Evolutionary conservation across 53 echinoderm and acorn worm genomes (phyloP).

Genomic region (Holothuria scabra): DNA sequence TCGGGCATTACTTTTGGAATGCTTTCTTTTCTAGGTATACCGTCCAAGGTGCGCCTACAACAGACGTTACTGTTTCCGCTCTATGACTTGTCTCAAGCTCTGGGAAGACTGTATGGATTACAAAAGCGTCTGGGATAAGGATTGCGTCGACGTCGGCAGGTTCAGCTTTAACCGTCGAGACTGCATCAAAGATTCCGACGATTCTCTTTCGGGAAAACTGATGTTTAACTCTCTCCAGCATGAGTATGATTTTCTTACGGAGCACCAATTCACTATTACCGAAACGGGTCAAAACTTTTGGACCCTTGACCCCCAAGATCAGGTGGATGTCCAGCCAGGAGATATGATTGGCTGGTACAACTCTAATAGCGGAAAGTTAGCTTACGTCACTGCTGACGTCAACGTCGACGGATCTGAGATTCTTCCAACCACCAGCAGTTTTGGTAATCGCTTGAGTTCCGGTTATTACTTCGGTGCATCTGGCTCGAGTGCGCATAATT

Average conservation of each 20-base stretch:
- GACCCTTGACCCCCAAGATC: conserved; percentile 53
- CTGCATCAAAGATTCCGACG: conserved; percentile 70
- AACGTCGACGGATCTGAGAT: conserved; percentile 72
- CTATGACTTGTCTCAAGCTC: conserved; percentile 67
- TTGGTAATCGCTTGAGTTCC: conserved; percentile 59
- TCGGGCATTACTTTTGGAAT: too few species aligned
- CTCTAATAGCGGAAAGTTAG: conserved; percentile 77
- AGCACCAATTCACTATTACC: conserved; percentile 60
- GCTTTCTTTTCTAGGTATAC: conserved; percentile 69
- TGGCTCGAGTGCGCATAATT: conserved; percentile 63
- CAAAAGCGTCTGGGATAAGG: conserved; percentile 69
- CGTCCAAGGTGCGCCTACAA: conserved; percentile 66
- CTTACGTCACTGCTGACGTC: conserved; percentile 64
- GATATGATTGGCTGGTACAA: conserved; percentile 93
- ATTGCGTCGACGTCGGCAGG: conserved; percentile 63
- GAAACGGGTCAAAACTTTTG: conserved; percentile 72
- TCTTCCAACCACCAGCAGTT: conserved; percentile 61
- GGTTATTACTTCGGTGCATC: conserved; percentile 70
- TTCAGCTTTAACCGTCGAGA: conserved; percentile 77
- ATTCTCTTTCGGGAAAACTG: conserved; percentile 53
- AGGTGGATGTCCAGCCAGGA: conserved; percentile 70
- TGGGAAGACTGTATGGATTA: conserved; percentile 69
- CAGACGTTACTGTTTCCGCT: conserved; percentile 68
- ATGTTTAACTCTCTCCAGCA: conserved; percentile 64
- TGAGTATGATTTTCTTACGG: conserved; percentile 73